Conservation (phyloP, 2,888 invertebrate genomes). For the Flexamia atlantica region DNA sequence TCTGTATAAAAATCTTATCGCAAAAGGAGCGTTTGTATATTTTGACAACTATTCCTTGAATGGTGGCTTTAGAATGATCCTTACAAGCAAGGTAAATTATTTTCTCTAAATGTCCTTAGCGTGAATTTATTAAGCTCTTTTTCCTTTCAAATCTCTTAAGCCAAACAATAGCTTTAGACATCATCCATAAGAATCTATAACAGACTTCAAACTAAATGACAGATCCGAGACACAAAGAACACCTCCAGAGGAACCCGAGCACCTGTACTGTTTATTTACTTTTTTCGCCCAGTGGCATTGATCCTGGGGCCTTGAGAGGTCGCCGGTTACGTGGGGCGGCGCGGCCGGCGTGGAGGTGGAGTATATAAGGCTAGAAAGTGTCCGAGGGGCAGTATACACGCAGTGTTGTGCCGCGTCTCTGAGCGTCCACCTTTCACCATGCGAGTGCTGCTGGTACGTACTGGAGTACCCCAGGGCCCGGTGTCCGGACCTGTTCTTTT, state of each 20-base stretch:
- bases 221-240: too few relatives aligned
- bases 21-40: too few relatives aligned
- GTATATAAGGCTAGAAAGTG: conserved; percentile 57
- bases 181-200: too few relatives aligned
- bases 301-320: conserved; percentile 52
- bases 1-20: too few relatives aligned
- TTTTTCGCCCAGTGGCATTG: conserved; percentile 16
- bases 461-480: not conserved
- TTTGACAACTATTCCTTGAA: too few relatives aligned
- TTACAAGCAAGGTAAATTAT: too few relatives aligned
- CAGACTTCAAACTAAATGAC: too few relatives aligned
- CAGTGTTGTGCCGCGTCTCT: conserved; percentile 17
- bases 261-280: conserved; percentile 11
- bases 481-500: not conserved
- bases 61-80: too few relatives aligned
- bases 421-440: conserved; percentile 29
- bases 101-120: too few relatives aligned
- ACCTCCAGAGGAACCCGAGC: not conserved
- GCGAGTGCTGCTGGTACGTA: conserved; percentile 45
- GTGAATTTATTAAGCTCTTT: too few relatives aligned
- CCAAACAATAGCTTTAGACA: too few relatives aligned
- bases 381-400: conserved; percentile 1
- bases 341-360: not conserved
- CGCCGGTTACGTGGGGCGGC: conserved; percentile 35
- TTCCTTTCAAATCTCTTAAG: too few relatives aligned